phyloP scores from a whole-genome alignment of 35 echinoderm and acorn worm genomes.

The Nesometra sesokonis region DNA sequence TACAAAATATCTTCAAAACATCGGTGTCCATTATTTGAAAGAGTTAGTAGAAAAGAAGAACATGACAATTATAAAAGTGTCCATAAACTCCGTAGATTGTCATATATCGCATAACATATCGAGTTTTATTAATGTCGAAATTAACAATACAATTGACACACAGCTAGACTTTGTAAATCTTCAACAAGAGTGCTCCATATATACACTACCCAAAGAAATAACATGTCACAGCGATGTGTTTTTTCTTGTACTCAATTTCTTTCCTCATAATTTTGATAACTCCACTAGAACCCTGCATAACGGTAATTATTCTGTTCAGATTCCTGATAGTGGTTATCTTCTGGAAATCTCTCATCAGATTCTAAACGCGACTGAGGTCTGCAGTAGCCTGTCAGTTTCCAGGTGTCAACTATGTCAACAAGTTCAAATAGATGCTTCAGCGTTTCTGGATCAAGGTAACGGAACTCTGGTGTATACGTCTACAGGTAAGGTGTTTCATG shows the following conservation, averaged over 20 bases:
- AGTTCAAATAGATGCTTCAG: background rate
- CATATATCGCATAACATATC: background rate
- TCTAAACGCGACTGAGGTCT: background rate
- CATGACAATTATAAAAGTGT: background rate
- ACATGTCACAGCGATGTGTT: background rate
- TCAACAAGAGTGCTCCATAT: background rate
- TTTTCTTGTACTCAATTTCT: background rate
- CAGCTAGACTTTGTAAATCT: background rate
- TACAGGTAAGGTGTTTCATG: background rate
- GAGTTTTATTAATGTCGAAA: background rate
- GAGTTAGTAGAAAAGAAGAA: background rate
- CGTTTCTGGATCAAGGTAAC: background rate
- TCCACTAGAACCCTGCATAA: background rate
- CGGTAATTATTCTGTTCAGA: background rate
- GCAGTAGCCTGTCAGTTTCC: background rate
- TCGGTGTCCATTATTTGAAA: background rate
- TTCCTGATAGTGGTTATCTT: background rate
- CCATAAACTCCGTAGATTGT: background rate
- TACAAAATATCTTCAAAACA: background rate
- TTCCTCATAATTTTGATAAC: background rate
- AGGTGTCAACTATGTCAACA: background rate
- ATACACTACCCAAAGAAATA: background rate
- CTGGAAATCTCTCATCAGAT: background rate
- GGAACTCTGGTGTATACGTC: background rate
- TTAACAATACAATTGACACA: background rate